phyloP scores from a whole-genome alignment of 2,113 vertebrate genomes.

The Callospermophilus lateralis region DNA sequence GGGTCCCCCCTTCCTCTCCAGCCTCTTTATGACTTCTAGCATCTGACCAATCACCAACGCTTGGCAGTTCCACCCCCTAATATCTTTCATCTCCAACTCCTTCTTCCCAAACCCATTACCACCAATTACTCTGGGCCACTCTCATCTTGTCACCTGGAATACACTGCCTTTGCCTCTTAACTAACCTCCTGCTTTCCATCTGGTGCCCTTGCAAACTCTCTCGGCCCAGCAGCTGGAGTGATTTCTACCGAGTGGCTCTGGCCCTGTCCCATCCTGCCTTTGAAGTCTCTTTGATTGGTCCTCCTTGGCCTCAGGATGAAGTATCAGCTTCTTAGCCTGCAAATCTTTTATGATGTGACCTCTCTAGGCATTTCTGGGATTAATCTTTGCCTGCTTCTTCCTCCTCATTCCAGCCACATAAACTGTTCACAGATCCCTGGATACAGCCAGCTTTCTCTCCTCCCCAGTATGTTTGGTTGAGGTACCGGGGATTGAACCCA shows the following conservation, averaged over 20 bases:
- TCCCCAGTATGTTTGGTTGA: too few relatives aligned
- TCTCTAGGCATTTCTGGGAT: neutral
- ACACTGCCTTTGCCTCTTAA: neutral
- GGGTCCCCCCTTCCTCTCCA: too few relatives aligned
- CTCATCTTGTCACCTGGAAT: neutral
- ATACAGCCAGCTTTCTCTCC: neutral
- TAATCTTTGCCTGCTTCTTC: neutral
- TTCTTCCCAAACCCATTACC: neutral
- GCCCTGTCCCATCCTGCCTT: neutral
- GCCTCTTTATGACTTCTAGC: neutral
- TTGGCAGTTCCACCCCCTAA: neutral
- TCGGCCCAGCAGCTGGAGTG: neutral
- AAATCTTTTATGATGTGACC: neutral
- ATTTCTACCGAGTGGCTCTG: neutral
- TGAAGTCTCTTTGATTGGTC: neutral
- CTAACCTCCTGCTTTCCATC: neutral
- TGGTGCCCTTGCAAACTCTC: neutral
- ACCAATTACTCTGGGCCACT: neutral
- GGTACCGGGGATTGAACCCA: too few relatives aligned
- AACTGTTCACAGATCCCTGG: neutral
- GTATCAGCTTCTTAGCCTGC: neutral
- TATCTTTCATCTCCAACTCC: neutral
- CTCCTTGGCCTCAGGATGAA: neutral
- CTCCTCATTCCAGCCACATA: neutral
- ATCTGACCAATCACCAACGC: neutral